Percentiles rank a stretch among this genome's conserved stretches.
These are phyloP conservation scores for Formica aserva DNA, from an alignment of 2,888 invertebrate genomes.

Conservation along the genomic window DNA sequence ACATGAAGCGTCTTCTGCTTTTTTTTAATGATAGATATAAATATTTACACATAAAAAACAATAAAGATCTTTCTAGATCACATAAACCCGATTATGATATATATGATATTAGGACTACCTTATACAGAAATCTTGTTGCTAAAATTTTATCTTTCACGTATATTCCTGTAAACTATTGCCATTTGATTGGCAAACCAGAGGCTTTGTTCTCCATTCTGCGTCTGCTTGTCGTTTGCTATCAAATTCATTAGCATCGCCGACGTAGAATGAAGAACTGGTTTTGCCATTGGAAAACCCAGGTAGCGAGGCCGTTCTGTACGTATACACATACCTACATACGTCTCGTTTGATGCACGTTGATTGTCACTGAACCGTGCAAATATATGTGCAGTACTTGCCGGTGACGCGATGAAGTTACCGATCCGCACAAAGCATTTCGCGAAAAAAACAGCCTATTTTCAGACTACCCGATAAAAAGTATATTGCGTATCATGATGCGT, in stretches of 20 bases:
- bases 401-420: neutral
- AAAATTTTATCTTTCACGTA: neutral
- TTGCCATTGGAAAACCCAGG: slow-evolving; percentile 63
- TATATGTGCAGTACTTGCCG: neutral
- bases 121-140: neutral
- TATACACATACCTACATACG: neutral
- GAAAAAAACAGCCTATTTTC: slow-evolving; percentile 14
- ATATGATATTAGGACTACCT: neutral
- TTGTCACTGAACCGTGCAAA: slow-evolving; percentile 43
- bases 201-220: slow-evolving; percentile 1
- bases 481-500: slow-evolving; percentile 6
- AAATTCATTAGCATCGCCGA: slow-evolving; percentile 43
- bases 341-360: neutral
- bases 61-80: neutral
- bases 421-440: neutral
- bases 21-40: neutral
- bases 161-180: neutral
- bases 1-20: neutral
- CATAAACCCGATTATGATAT: neutral
- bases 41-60: no score
- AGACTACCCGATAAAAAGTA: neutral
- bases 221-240: neutral
- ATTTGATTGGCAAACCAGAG: neutral
- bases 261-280: slow-evolving; percentile 43
- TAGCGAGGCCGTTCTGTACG: slow-evolving; percentile 49